These are phyloP conservation scores for Clarias pachynema DNA, from an alignment of 2,797 vertebrate species.

Conservation along the genomic window DNA sequence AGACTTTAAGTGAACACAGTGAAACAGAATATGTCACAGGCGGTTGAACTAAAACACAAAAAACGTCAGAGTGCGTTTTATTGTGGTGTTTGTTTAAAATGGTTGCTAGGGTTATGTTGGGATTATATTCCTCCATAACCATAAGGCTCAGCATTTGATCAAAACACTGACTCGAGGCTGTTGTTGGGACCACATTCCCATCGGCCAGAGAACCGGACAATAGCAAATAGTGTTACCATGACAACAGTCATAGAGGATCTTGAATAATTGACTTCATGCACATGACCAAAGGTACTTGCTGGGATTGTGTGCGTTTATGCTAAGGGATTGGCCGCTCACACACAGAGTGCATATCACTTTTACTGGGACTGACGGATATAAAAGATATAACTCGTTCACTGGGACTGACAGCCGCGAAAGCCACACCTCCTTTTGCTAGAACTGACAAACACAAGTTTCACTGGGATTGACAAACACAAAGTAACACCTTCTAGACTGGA, in stretches of 20 bases:
- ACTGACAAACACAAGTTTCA: not conserved
- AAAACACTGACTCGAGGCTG: not conserved
- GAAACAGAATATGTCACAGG: constrained; percentile 1
- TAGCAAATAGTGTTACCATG: not conserved
- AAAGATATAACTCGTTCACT: not conserved
- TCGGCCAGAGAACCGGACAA: not conserved
- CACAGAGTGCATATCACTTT: not conserved
- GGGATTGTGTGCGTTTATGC: not conserved
- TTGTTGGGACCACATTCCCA: constrained; percentile 8
- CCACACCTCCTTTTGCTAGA: not conserved
- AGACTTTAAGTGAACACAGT: not conserved
- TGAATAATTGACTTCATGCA: not conserved
- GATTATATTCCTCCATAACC: constrained; percentile 8
- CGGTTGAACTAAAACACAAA: not conserved
- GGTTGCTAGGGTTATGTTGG: constrained; percentile 43
- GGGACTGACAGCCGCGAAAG: not conserved
- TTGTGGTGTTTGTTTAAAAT: constrained; percentile 48
- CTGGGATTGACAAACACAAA: not conserved
- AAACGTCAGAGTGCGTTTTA: constrained; percentile 11
- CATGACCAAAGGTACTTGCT: not conserved
- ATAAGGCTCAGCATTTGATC: not conserved
- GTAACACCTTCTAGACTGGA: not conserved
- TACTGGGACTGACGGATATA: not conserved
- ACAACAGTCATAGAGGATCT: not conserved
- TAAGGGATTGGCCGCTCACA: not conserved